Base-by-base conservation (phyloP, 2,113 vertebrate species). In the Oreochromis spilurus region DNA sequence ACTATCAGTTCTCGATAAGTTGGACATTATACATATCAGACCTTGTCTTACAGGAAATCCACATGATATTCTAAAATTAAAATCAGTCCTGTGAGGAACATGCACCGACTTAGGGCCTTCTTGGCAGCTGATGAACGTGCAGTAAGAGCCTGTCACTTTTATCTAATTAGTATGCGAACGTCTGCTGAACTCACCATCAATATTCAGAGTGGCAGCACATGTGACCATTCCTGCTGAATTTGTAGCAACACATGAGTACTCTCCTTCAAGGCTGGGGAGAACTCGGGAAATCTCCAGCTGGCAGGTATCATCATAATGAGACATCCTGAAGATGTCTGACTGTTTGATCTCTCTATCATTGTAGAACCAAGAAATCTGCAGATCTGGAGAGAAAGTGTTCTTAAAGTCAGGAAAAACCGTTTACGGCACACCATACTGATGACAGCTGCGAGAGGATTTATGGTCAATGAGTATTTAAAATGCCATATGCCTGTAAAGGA, bases 151-250 rank as follows among this genome's bases (percentile, higher is more conserved):
- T 4, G 6, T 36, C n/a, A 55, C 3, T 29, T 4, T 5, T 62
- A 43, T 29, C 58, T 57, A 9, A 13, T 5, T 4, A 38, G 26
- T 11, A 4, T 16, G 2, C 12, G 1, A 29, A 16, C 2, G 3
- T 65, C 24, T 26, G 21, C 79, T 50, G 43, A 34, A 84, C 92
- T 94, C 97, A 99, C 98, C 98, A 93, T 98, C 97, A 38, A 99
- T 92, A 50, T 94, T 97, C 90, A 99, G 79, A 54, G 92, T 95
- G 36, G 97, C 98, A 43, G 97, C 96, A 91, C 97, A 98, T 53
- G 97, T 97, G 83, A 97, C 98, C 96, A 97, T 97, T 91, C 98
- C 98, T 57, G 97, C 92, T n/a, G 97, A 92, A 88, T 99, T 99
- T 29, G 94, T 97, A 57, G 97, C 98, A 19, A 97, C 96, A 88